Evolutionary conservation across 2,888 invertebrate genomes (phyloP).

Genomic region (Tineola bisselliella): DNA sequence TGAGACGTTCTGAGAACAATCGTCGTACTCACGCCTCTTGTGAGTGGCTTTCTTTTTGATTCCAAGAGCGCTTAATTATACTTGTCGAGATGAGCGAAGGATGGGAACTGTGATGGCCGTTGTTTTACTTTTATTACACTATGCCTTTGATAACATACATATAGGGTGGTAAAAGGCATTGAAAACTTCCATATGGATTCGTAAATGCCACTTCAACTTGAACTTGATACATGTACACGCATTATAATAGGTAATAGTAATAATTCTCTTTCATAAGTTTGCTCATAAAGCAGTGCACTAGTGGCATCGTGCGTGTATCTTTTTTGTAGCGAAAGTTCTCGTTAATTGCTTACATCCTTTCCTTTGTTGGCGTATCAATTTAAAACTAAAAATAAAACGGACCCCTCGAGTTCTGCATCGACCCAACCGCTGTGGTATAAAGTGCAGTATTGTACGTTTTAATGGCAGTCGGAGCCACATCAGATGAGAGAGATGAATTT

Average conservation of each 20-base stretch:
- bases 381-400: slow-evolving; percentile 53
- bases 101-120: slow-evolving; percentile 41
- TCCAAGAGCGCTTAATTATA: slow-evolving; percentile 27
- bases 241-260: background rate
- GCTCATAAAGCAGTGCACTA: background rate
- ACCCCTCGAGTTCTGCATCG: slow-evolving; percentile 41
- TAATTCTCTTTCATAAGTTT: background rate
- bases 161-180: background rate
- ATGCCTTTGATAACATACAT: background rate
- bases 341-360: slow-evolving; percentile 64
- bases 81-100: slow-evolving; percentile 31
- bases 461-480: background rate
- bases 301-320: slow-evolving; percentile 17
- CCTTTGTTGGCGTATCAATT: slow-evolving; percentile 62
- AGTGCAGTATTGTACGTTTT: slow-evolving; percentile 54
- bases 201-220: background rate
- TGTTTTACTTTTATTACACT: slow-evolving; percentile 25
- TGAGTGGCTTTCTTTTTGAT: slow-evolving; percentile 59
- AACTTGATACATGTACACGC: background rate
- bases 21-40: slow-evolving; percentile 52
- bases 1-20: slow-evolving; percentile 59
- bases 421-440: slow-evolving; percentile 43
- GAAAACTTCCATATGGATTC: background rate
- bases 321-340: slow-evolving; percentile 45
- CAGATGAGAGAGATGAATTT: slow-evolving; percentile 58